Base-by-base conservation (phyloP, 2,888 invertebrate genomes). In the Cepaea hortensis region DNA sequence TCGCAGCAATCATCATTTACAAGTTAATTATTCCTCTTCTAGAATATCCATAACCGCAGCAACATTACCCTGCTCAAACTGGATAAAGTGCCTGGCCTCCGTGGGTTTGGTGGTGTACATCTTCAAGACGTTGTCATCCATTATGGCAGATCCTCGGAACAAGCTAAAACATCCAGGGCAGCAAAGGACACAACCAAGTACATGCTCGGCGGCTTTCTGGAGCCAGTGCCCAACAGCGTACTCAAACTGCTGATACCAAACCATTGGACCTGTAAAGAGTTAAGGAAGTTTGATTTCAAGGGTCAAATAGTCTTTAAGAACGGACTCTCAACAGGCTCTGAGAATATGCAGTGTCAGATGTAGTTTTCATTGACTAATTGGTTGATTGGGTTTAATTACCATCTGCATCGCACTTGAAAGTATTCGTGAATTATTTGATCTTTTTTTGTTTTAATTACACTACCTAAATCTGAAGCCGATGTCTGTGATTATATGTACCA, bases 171-270 rank as follows among this genome's bases (percentile, higher is more conserved):
- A 98, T 5, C 98, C 98, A 9, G 98, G 98, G 93, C 97, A 97
- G 94, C 98, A 98, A 46, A 98, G 96, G 3, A 98, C 98, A 95
- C 99, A 99, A 82, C 99, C 99, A 94, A 99, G 98, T 97, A 99
- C 99, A 95, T 99, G 99, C 94, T 99, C 99, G 1, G 99, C 99
- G 70, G 99, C 99, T 95, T 99, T 99, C 95, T 99, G 99, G 93
- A 99, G 97, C 99, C 99, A 99, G 96, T 99, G 99, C 93, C 99
- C 99, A 93, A 99, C 98, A 77, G 99, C 99, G 95, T 99, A 99
- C 95, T 99, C 99, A 95, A 99, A 99, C 96, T 98, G 97, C 95
- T 99, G 99, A 95, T 99, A 99, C 99, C 99, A 99, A 87, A 98
- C 98, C 98, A 99, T 99, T 0, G 98, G 97, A 87, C 99, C 98